A percentile compares a stretch with the other conserved stretches of the same genome.
phyloP scores from a whole-genome alignment of 2,113 vertebrate genomes.

The Hippocampus guttulatus region DNA sequence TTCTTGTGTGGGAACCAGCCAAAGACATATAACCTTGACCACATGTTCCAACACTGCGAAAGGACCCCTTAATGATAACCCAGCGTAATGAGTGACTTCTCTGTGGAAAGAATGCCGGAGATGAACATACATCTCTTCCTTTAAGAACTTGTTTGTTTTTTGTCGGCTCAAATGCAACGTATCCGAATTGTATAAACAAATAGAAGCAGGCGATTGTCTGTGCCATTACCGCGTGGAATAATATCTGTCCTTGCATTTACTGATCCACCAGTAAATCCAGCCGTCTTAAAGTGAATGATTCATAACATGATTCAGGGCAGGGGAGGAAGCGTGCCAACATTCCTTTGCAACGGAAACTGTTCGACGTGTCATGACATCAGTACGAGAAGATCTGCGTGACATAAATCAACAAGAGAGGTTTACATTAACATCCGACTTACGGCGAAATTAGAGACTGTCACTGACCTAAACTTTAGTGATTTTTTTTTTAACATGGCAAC shows the following conservation, averaged over 20 bases:
- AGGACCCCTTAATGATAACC: conserved; percentile 63
- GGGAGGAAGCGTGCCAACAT: conserved; percentile 47
- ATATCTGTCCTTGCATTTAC: background rate
- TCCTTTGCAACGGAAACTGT: conserved; percentile 56
- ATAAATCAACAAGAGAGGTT: conserved; percentile 61
- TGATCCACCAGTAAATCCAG: conserved; percentile 11
- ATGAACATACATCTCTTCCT: conserved; percentile 29
- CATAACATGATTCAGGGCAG: conserved; percentile 42
- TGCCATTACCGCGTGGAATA: background rate
- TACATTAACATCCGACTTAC: conserved; percentile 46
- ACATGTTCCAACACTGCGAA: conserved; percentile 62
- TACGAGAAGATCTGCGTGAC: conserved; percentile 59
- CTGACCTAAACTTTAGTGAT: conserved; percentile 41
- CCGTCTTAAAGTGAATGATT: conserved; percentile 44
- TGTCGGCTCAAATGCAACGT: background rate
- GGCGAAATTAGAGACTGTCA: conserved; percentile 62
- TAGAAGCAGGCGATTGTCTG: background rate
- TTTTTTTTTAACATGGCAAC: conserved; percentile 42
- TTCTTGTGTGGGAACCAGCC: conserved; percentile 65
- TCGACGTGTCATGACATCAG: conserved; percentile 69
- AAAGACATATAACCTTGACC: conserved; percentile 70
- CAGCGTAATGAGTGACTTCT: conserved; percentile 63
- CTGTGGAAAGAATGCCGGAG: conserved; percentile 56
- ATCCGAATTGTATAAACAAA: conserved; percentile 10
- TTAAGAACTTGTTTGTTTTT: conserved; percentile 8